Base-by-base conservation (phyloP, 2,113 vertebrate genomes). In the Agapornis roseicollis region DNA sequence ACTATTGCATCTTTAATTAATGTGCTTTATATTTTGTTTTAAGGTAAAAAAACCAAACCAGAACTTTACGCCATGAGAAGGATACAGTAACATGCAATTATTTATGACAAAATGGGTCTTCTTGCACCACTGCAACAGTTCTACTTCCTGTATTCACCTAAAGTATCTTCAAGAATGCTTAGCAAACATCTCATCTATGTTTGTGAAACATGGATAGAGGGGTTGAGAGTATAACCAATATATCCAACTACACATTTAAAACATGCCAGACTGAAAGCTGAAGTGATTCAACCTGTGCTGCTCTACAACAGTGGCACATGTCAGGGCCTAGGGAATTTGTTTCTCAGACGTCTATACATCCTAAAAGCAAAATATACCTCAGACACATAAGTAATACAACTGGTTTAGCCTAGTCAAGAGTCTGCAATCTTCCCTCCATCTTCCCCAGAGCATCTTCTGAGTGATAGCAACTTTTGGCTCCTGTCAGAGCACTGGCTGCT, bases 301-400 rank as follows among this genome's bases (percentile, higher is more conserved):
- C 13, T 84, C 41, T 44, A 25, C 74, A 44, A n/a, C 46, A 50
- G 22, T 4, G 37, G 63, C 27, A 22, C 23, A 61, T 6, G 13
- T 9, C 53, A 24, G 29, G 28, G 65, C 22, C 63, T 44, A 53
- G 28, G 42, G n/a, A 42, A 49, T 68, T 85, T 65, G 11, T 29
- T 33, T 66, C 63, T 58, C 17, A 0, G 3, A 31, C 0, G 5
- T 13, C 49, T 42, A 47, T 7, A 50, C 3, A 19, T 42, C 63
- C 41, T 39, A 28, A 77, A 58, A 47, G 58, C 47, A 73, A 80
- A 87, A 84, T 17, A 69, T 3, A 60, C 24, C 31, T 70, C 72
- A 84, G 25, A 33, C 47, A 64, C 2, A 0, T 13, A 42, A 49
- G 37, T 12, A 53, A 6, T 17, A 24, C 9, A 11, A 8, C 7